Conservation (phyloP, 2,797 vertebrate genomes). For the Falco cherrug region DNA sequence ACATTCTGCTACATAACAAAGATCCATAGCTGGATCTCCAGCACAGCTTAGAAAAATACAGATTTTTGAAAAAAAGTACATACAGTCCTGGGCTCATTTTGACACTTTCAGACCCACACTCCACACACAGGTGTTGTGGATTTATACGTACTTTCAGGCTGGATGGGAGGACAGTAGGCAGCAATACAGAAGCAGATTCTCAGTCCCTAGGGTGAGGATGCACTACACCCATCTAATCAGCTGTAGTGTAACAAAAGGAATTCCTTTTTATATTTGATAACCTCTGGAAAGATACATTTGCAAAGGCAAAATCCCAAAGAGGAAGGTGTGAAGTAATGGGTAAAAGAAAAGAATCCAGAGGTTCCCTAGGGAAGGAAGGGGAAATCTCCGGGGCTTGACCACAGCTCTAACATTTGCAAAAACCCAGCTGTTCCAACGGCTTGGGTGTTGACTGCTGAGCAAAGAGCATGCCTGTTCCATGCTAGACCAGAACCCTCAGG, state of each 20-base stretch:
- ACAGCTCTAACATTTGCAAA: not conserved
- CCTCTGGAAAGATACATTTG: constrained; percentile 5
- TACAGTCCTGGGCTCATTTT: not conserved
- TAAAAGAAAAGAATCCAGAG: constrained; percentile 14
- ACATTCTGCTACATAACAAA: not conserved
- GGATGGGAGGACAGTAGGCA: not conserved
- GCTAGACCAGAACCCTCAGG: not conserved
- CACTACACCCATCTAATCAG: not conserved
- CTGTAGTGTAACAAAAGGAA: not conserved
- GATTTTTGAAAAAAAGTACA: not conserved
- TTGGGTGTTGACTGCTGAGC: not conserved
- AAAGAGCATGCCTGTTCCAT: not conserved
- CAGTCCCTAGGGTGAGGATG: not conserved
- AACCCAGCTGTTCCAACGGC: not conserved
- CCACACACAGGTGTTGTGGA: not conserved
- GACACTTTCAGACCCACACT: not conserved
- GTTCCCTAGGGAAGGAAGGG: constrained; percentile 19
- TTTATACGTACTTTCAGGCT: not conserved
- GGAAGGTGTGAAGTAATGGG: constrained; percentile 43
- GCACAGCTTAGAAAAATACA: not conserved
- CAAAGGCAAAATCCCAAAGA: constrained; percentile 1
- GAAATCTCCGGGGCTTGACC: constrained; percentile 1
- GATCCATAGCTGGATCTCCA: not conserved
- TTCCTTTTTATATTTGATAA: not conserved
- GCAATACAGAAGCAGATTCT: not conserved